Percentiles rank a stretch among this genome's conserved stretches.
Conservation (phyloP, 2,888 invertebrate genomes). For the Eurois occulta region DNA sequence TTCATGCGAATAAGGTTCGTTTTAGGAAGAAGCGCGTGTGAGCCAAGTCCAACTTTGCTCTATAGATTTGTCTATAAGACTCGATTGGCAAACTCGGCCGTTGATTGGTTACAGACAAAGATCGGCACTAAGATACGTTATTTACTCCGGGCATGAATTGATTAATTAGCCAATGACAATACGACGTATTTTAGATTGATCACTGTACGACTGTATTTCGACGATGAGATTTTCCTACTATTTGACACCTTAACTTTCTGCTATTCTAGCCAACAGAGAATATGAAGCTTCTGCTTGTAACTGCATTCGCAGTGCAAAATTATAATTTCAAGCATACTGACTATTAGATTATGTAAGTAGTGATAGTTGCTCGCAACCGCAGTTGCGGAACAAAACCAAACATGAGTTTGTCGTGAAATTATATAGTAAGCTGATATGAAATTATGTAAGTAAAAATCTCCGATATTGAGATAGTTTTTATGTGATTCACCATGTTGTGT, state of each 20-base stretch:
- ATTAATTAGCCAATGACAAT: constrained; percentile 26
- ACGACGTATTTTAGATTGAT: constrained; percentile 23
- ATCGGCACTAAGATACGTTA: not conserved
- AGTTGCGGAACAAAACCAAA: constrained; percentile 59
- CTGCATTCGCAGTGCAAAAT: constrained; percentile 48
- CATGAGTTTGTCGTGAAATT: constrained; percentile 58
- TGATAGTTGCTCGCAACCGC: constrained; percentile 34
- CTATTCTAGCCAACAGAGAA: constrained; percentile 20
- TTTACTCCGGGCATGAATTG: not conserved
- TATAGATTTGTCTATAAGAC: not conserved
- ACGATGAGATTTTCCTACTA: constrained; percentile 19
- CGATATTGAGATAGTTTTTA: constrained; percentile 61
- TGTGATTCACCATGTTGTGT: constrained; percentile 63
- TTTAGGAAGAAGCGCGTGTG: not conserved
- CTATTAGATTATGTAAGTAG: constrained; percentile 54
- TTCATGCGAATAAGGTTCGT: not conserved
- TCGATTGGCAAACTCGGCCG: not conserved
- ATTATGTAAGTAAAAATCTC: constrained; percentile 66
- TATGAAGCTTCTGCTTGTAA: constrained; percentile 50
- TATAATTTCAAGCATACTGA: constrained; percentile 50
- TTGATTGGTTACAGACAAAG: not conserved
- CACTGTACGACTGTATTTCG: not conserved
- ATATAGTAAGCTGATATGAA: constrained; percentile 61
- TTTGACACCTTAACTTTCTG: constrained; percentile 20
- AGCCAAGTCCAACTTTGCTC: not conserved